Base-by-base conservation (phyloP, 2,797 vertebrate genomes). In the Pempheris klunzingeri region DNA sequence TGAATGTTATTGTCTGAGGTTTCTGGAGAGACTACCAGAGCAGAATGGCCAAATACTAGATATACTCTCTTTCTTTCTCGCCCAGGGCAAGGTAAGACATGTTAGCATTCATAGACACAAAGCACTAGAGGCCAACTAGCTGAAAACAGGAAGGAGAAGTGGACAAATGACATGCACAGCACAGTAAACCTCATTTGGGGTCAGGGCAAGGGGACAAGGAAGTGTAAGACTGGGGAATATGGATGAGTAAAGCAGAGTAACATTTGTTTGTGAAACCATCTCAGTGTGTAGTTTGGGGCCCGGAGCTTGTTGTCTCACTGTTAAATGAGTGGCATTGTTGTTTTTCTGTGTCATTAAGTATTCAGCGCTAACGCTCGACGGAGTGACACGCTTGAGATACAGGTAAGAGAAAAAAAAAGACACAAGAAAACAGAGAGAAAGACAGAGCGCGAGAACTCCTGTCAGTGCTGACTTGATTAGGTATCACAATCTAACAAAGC, bases 61-160 rank as follows among this genome's bases (percentile, higher is more conserved):
- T 88, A 84, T 65, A 67, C 84, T 86, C 77, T 83, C 60, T 80
- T 76, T 88, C 88, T 86, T 73, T 90, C 84, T 94, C 55, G 93
- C 92, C 93, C 88, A 87, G 89, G 93, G 93, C 90, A 92, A 94
- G 90, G 89, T 91, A 85, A 92, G 89, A 87, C 74, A 60, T 67
- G 91, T 92, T 92, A 90, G 88, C 89, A 92, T 93, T 91, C 90
- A 88, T 74, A 72, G 83, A 78, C 90, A 86, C 68, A 76, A 87
- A 89, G 84, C 88, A 90, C 89, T 72, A 70, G 90, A 91, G 90
- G 89, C 86, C 85, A 87, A 87, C 75, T 85, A 84, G 81, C 80
- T 54, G 81, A 73, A 85, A 86, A 84, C 86, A 82, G 84, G 87
- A 90, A 80, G 86, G 63, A 88, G 77, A 83, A 70, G 74, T 78